A percentile compares a stretch with the other conserved stretches of the same genome.
Evolutionary conservation across 2,888 invertebrate species (phyloP).

Genomic region (Rhorus exstirpatorius): DNA sequence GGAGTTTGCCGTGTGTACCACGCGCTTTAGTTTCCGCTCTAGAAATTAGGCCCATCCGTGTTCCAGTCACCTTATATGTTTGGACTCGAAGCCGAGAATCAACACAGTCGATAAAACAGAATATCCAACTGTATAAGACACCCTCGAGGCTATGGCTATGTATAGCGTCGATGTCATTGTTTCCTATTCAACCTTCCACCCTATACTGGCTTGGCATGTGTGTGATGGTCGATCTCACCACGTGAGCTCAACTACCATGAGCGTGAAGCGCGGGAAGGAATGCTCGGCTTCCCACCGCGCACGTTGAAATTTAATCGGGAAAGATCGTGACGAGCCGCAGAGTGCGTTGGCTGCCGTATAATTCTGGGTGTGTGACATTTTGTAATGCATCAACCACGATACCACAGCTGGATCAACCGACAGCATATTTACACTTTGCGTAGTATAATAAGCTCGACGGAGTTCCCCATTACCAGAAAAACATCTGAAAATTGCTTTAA

Average conservation of each 20-base stretch:
- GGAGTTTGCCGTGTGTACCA: conserved; percentile 52
- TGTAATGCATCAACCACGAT: conserved; percentile 56
- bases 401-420: conserved; percentile 47
- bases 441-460: conserved; percentile 2
- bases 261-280: conserved; percentile 35
- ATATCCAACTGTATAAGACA: conserved; percentile 37
- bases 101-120: conserved; percentile 57
- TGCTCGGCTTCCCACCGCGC: conserved; percentile 44
- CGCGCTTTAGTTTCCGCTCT: conserved; percentile 53
- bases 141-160: conserved; percentile 27
- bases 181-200: conserved; percentile 41
- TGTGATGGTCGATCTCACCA: conserved; percentile 58
- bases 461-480: conserved; percentile 2
- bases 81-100: conserved; percentile 40
- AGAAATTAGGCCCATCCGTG: conserved; percentile 45
- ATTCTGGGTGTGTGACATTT: conserved; percentile 47
- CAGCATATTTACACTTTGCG: conserved; percentile 33
- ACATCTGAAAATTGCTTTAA: neutral
- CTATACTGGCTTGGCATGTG: conserved; percentile 25
- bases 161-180: conserved; percentile 22
- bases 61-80: conserved; percentile 28
- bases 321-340: conserved; percentile 60
- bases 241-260: conserved; percentile 60
- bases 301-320: conserved; percentile 67
- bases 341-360: conserved; percentile 42